A percentile compares a stretch with the other conserved stretches of the same genome.
Conservation (phyloP, 2,797 vertebrate species). For the Gadopsis bispinosus region DNA sequence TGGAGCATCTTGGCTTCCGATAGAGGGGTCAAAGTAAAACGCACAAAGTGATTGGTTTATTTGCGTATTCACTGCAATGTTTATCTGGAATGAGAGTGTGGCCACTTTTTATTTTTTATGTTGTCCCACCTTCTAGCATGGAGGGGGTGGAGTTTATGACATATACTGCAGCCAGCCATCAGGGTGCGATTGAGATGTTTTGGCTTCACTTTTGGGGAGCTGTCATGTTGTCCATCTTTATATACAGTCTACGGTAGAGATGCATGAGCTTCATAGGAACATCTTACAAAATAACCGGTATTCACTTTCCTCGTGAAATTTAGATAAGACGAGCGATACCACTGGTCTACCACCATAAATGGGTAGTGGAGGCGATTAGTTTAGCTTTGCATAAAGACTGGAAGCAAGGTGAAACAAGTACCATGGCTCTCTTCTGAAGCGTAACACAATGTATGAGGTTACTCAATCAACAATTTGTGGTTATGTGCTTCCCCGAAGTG, state of each 20-base stretch:
- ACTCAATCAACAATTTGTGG: background rate
- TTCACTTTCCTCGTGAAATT: background rate
- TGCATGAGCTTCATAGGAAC: background rate
- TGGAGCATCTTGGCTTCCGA: slow-evolving; percentile 47
- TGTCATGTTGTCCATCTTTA: too few relatives aligned
- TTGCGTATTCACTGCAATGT: background rate
- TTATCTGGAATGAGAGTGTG: background rate
- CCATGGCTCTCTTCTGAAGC: background rate
- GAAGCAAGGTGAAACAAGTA: too few relatives aligned
- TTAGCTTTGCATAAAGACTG: background rate
- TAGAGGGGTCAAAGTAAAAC: slow-evolving; percentile 18
- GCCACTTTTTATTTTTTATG: too few relatives aligned
- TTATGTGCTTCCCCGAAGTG: background rate
- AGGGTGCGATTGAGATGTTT: too few relatives aligned
- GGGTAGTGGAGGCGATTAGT: background rate
- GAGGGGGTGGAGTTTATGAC: too few relatives aligned
- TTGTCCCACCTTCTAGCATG: too few relatives aligned
- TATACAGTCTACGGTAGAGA: too few relatives aligned
- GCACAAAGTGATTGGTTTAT: background rate
- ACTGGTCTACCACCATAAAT: background rate
- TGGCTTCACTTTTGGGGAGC: too few relatives aligned
- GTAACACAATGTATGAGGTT: background rate
- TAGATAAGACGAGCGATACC: background rate
- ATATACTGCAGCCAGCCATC: too few relatives aligned
- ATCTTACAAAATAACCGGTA: background rate